Percentiles rank a stretch among this genome's conserved stretches.
phyloP scores from a whole-genome alignment of 2,888 invertebrate species.

The Trichopria drosophilae region DNA sequence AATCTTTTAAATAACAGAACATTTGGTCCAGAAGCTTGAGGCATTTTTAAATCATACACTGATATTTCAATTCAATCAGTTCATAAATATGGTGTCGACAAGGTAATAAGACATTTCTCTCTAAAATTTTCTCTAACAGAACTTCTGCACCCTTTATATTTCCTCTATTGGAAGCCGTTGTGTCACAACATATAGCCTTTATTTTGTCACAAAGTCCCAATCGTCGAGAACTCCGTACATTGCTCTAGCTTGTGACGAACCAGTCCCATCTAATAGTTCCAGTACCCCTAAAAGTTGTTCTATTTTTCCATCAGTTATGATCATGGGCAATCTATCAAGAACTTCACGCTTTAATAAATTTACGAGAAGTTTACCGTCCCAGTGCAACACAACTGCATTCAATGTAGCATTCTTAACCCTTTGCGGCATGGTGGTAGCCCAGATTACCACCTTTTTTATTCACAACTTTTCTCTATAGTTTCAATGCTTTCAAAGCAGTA shows the following conservation, averaged over 20 bases:
- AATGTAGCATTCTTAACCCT: too few relatives aligned
- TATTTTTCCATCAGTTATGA: conserved; percentile 32
- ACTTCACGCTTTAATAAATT: conserved; percentile 31
- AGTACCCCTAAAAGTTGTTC: conserved; percentile 39
- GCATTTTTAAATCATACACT: conserved; percentile 36
- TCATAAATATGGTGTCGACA: conserved; percentile 43
- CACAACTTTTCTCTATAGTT: too few relatives aligned
- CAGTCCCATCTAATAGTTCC: conserved; percentile 27
- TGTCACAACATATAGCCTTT: conserved; percentile 39
- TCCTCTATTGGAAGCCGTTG: conserved; percentile 41
- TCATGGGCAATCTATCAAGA: conserved; percentile 37
- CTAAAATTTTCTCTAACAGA: conserved; percentile 36
- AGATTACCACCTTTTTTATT: too few relatives aligned
- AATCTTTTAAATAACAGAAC: conserved; percentile 38
- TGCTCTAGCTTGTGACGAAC: conserved; percentile 29
- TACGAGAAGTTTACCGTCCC: conserved; percentile 41
- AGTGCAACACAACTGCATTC: conserved; percentile 35
- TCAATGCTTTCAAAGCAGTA: too few relatives aligned
- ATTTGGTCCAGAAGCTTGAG: conserved; percentile 31
- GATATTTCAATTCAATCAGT: conserved; percentile 35
- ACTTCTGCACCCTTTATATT: conserved; percentile 34
- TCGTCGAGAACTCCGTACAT: conserved; percentile 28
- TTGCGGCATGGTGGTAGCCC: too few relatives aligned
- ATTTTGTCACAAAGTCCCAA: conserved; percentile 35
- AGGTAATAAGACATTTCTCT: conserved; percentile 34